A percentile compares a stretch with the other conserved stretches of the same genome.
These are phyloP conservation scores for Spicauda simplicius DNA, from an alignment of 2,888 invertebrate genomes.

Conservation along the genomic window DNA sequence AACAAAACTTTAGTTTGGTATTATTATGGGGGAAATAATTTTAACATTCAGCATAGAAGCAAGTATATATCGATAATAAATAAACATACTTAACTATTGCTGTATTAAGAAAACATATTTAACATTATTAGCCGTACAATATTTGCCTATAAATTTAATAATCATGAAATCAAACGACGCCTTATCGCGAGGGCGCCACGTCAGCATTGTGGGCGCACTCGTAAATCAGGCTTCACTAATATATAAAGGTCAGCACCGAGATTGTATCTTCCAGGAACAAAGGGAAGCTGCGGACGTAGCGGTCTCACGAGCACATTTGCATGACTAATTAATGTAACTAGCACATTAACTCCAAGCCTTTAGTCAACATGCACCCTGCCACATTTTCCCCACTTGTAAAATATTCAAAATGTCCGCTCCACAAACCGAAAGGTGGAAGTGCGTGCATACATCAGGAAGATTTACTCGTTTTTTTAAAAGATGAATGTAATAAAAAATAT, in stretches of 20 bases:
- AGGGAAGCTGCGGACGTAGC: constrained; percentile 10
- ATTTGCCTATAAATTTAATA: background rate
- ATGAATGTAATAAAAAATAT: too few species aligned
- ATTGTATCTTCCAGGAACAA: constrained; percentile 28
- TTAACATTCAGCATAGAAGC: too few species aligned
- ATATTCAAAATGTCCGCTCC: background rate
- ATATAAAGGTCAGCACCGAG: constrained; percentile 12
- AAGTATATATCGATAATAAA: too few species aligned
- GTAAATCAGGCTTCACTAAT: constrained; percentile 24
- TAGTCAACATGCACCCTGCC: constrained; percentile 1
- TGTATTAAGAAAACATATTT: too few species aligned
- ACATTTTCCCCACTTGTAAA: background rate
- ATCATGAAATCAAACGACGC: background rate
- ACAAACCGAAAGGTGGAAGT: background rate
- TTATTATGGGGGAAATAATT: too few species aligned
- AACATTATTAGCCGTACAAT: background rate
- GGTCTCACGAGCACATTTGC: constrained; percentile 16
- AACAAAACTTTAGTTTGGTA: background rate
- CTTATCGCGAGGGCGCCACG: background rate
- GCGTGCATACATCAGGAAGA: background rate
- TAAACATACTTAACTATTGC: too few species aligned
- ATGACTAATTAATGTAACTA: constrained; percentile 31
- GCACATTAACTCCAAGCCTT: constrained; percentile 13
- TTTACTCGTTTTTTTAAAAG: too few species aligned
- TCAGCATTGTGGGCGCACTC: constrained; percentile 1